Conservation (phyloP, 2,888 invertebrate species). For the Boloria selene region DNA sequence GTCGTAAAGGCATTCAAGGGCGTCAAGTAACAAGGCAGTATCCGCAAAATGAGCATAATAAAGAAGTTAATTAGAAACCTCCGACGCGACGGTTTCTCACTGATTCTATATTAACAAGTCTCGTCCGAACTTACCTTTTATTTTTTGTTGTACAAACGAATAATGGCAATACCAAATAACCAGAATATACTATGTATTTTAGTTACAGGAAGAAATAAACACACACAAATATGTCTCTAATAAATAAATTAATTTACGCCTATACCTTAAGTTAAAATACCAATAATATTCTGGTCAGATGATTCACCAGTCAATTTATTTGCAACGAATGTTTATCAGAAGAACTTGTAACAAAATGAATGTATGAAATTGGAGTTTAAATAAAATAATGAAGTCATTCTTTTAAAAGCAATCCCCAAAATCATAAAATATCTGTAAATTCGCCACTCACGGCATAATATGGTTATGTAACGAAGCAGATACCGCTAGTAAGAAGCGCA, state of each 20-base stretch:
- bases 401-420: no score
- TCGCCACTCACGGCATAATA: no score
- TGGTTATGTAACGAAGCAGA: conserved; percentile 1
- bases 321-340: no score
- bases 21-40: conserved; percentile 50
- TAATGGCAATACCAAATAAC: background rate
- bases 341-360: no score
- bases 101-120: conserved; percentile 31
- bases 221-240: background rate
- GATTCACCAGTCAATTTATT: no score
- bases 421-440: no score
- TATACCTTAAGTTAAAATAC: background rate
- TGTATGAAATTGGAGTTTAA: no score
- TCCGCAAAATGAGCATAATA: conserved; percentile 48
- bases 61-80: conserved; percentile 52
- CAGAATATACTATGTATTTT: conserved; percentile 3
- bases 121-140: background rate
- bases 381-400: no score
- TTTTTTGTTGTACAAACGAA: background rate
- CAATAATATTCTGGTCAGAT: no score
- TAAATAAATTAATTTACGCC: conserved; percentile 1
- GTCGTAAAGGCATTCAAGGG: conserved; percentile 49
- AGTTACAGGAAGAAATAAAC: conserved; percentile 11
- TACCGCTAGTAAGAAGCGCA: conserved; percentile 33
- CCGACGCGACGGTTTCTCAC: conserved; percentile 41